A percentile compares a stretch with the other conserved stretches of the same genome.
phyloP scores from a whole-genome alignment of 2,888 invertebrate species.

The Spilosoma lubricipeda region DNA sequence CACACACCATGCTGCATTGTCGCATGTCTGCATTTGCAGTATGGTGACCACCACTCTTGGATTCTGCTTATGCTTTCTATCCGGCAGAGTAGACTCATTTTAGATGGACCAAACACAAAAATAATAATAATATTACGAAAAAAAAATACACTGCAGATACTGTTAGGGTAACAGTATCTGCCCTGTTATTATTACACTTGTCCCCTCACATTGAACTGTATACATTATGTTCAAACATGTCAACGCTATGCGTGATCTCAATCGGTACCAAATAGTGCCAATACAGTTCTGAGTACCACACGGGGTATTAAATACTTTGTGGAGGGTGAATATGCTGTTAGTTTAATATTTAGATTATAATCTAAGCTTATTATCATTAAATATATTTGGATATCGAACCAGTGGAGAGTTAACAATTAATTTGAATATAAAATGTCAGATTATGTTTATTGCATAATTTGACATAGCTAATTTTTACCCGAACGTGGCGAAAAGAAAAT shows the following conservation, averaged over 20 bases:
- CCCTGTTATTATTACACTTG: slow-evolving; percentile 20
- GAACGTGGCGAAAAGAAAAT: too few species aligned
- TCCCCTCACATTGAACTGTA: slow-evolving; percentile 15
- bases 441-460: neutral
- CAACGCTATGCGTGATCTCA: slow-evolving; percentile 34
- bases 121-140: too few species aligned
- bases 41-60: too few species aligned
- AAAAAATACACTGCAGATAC: neutral
- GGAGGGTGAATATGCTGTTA: slow-evolving; percentile 25
- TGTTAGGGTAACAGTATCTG: slow-evolving; percentile 5
- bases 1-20: too few species aligned
- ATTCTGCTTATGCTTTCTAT: too few species aligned
- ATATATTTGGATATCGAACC: slow-evolving; percentile 6
- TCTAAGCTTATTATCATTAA: slow-evolving; percentile 13
- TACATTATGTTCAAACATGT: slow-evolving; percentile 21
- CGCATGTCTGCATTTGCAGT: too few species aligned
- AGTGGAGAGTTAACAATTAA: neutral
- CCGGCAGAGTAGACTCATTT: too few species aligned
- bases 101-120: too few species aligned
- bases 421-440: slow-evolving; percentile 20
- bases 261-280: slow-evolving; percentile 50
- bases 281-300: slow-evolving; percentile 38
- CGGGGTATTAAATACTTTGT: slow-evolving; percentile 25
- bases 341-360: slow-evolving; percentile 22
- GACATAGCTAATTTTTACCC: too few species aligned